Percentiles rank a stretch among this genome's conserved stretches.
phyloP scores from a whole-genome alignment of 2,113 vertebrate genomes.

The Scolopax mira region DNA sequence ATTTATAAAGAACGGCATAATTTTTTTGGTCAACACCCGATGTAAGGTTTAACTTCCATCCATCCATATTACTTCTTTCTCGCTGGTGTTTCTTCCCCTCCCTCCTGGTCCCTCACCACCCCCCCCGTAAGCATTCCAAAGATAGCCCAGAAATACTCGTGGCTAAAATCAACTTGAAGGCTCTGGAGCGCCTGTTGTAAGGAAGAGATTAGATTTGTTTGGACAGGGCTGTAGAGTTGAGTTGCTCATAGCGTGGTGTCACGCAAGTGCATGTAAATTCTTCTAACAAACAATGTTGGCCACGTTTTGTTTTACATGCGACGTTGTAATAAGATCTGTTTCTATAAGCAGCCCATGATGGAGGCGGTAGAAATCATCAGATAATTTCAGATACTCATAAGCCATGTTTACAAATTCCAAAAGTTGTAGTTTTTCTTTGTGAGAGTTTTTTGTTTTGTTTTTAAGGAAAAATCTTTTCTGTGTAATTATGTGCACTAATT shows the following conservation, averaged over 20 bases:
- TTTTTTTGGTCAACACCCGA: background rate
- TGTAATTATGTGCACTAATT: background rate
- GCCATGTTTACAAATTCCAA: background rate
- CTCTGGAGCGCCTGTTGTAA: background rate
- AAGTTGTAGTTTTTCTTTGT: background rate
- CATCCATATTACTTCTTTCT: background rate
- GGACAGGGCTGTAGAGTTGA: slow-evolving; percentile 26
- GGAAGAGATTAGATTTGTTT: slow-evolving; percentile 63
- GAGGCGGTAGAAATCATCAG: background rate
- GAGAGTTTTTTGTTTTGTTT: background rate
- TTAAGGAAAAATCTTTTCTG: background rate
- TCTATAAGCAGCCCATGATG: background rate
- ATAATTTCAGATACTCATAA: background rate
- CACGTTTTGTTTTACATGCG: background rate
- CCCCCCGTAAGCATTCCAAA: background rate
- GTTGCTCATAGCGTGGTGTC: background rate
- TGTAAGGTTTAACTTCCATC: background rate
- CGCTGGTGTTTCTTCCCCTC: background rate
- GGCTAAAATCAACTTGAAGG: slow-evolving; percentile 56
- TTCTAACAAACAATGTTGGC: slow-evolving; percentile 10
- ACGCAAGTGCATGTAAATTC: slow-evolving; percentile 3
- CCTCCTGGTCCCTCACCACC: background rate
- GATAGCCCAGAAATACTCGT: slow-evolving; percentile 43
- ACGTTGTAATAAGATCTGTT: background rate
- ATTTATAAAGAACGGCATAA: background rate